Percentiles rank a stretch among this genome's conserved stretches.
Evolutionary conservation across 2,113 vertebrate species (phyloP).

Genomic region (Fregata magnificens): DNA sequence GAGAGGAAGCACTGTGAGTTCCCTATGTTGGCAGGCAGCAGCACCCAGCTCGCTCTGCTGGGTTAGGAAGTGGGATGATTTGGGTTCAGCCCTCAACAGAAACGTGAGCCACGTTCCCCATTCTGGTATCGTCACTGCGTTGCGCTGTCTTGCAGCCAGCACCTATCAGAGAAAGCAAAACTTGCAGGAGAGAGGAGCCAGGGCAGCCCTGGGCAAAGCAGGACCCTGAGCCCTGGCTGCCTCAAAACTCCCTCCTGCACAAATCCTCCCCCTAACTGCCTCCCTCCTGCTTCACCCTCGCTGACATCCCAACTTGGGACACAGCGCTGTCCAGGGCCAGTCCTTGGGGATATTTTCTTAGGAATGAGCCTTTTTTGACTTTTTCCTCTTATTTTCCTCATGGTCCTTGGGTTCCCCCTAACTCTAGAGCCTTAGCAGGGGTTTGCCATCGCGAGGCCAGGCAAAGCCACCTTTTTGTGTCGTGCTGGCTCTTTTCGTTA

Average conservation of each 20-base stretch:
- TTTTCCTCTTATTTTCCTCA: neutral
- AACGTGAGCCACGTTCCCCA: rapidly evolving
- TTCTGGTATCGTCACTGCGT: neutral
- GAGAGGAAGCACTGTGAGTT: neutral
- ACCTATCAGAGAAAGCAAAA: neutral
- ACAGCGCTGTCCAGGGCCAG: neutral
- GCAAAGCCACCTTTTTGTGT: neutral
- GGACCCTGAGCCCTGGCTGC: neutral
- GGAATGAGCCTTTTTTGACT: neutral
- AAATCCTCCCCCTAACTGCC: neutral
- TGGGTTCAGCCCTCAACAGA: neutral
- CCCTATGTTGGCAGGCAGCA: neutral
- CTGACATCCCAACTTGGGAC: rapidly evolving
- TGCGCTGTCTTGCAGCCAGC: neutral
- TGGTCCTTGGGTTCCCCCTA: neutral
- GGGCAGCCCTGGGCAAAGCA: neutral
- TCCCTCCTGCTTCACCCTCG: neutral
- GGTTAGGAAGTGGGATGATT: neutral
- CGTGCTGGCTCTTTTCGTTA: rapidly evolving
- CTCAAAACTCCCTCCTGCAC: neutral
- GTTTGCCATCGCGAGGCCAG: neutral
- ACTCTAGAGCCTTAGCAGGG: neutral
- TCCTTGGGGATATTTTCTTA: neutral
- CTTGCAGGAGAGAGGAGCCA: neutral
- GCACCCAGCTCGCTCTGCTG: neutral